Evolutionary conservation across 2,888 invertebrate species (phyloP).

Genomic region (Antheraea yamamai): DNA sequence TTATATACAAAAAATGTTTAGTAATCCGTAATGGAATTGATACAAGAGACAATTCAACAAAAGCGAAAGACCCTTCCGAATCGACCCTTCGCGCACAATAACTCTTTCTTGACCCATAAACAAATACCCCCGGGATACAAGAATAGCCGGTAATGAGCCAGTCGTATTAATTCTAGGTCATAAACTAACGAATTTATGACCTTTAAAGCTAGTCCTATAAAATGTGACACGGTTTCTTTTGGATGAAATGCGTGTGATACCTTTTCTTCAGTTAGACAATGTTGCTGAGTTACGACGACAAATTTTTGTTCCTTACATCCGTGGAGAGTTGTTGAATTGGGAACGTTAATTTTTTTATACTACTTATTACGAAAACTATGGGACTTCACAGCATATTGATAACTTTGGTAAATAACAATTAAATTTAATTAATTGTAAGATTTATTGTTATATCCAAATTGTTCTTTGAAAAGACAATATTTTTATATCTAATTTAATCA

Average conservation of each 20-base stretch:
- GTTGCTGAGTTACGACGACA: constrained; percentile 71
- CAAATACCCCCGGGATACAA: constrained; percentile 62
- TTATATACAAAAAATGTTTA: constrained; percentile 7
- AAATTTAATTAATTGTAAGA: too few species aligned
- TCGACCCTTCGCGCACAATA: constrained; percentile 66
- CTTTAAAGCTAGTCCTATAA: constrained; percentile 69
- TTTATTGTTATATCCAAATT: too few species aligned
- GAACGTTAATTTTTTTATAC: neutral
- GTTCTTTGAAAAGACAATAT: too few species aligned
- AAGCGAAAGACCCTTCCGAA: constrained; percentile 39
- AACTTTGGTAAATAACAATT: too few species aligned
- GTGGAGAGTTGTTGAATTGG: constrained; percentile 38
- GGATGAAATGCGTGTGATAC: constrained; percentile 50
- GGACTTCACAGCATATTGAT: neutral
- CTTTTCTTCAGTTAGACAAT: constrained; percentile 61
- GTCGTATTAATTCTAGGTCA: constrained; percentile 77
- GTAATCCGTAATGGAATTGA: constrained; percentile 5
- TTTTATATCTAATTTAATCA: too few species aligned
- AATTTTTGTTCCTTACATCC: constrained; percentile 53
- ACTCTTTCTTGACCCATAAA: constrained; percentile 79
- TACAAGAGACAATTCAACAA: constrained; percentile 26
- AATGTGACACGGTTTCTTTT: constrained; percentile 74
- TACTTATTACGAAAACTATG: neutral
- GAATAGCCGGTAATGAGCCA: constrained; percentile 78
- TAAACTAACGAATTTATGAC: constrained; percentile 76